These are phyloP conservation scores for Gallirallus australis DNA, from an alignment of 2,797 vertebrate genomes.

Conservation along the genomic window DNA sequence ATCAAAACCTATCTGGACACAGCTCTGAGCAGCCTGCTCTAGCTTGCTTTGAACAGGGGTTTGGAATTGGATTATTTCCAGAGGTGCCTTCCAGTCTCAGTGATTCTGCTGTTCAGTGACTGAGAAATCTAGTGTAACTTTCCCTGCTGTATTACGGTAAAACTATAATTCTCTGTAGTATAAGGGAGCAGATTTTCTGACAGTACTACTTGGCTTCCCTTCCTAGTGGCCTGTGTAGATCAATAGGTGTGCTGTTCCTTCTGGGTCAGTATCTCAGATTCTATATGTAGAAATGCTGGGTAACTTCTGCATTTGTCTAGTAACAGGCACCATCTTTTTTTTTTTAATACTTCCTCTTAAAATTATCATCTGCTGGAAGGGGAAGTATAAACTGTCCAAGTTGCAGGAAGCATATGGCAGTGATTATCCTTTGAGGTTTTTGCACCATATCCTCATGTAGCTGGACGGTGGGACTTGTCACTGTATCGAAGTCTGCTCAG, in stretches of 20 bases:
- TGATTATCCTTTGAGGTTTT: neutral
- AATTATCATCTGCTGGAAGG: neutral
- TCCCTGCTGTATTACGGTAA: neutral
- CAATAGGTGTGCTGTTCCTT: neutral
- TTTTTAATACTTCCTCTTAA: slow-evolving; percentile 7
- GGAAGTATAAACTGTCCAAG: neutral
- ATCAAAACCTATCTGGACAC: neutral
- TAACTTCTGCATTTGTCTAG: neutral
- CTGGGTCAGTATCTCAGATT: neutral
- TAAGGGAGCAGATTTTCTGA: neutral
- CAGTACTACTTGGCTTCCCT: neutral
- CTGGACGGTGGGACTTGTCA: neutral
- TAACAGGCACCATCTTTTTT: neutral
- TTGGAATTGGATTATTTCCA: neutral
- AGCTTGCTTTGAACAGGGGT: neutral
- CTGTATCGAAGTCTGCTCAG: neutral
- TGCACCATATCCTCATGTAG: neutral
- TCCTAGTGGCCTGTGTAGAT: neutral
- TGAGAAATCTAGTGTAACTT: neutral
- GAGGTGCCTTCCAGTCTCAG: neutral
- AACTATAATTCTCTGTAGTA: neutral
- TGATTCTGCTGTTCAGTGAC: neutral
- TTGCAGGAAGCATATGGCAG: neutral
- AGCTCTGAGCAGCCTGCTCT: neutral
- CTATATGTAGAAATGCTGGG: neutral